A percentile compares a stretch with the other conserved stretches of the same genome.
Evolutionary conservation across 1,140 invertebrate genomes (phyloP).

Genomic region (Brachionus rotundiformis): DNA sequence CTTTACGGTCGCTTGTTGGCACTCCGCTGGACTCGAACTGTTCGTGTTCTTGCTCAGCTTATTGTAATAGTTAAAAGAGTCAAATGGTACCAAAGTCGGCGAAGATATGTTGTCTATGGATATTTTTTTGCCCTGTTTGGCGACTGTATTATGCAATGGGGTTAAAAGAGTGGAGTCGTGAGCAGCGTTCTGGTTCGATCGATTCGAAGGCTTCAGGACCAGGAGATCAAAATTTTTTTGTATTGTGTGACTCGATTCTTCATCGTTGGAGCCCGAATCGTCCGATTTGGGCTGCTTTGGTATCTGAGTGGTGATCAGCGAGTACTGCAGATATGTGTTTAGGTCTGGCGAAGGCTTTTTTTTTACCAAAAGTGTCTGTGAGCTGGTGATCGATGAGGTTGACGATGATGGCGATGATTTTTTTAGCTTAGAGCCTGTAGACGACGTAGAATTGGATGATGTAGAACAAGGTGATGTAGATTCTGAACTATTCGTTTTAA

Average conservation of each 20-base stretch:
- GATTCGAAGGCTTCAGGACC: neutral
- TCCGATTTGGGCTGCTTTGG: neutral
- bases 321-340: conserved; percentile 33
- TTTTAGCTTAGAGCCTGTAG: neutral
- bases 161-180: conserved; percentile 42
- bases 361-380: neutral
- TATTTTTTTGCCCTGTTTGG: neutral
- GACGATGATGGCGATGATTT: conserved; percentile 1
- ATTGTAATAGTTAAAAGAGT: conserved; percentile 26
- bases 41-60: conserved; percentile 6
- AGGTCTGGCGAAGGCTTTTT: neutral
- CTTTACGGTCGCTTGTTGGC: neutral
- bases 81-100: conserved; percentile 38
- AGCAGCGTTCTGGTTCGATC: neutral
- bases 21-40: neutral
- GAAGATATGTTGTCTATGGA: conserved; percentile 33
- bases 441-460: neutral
- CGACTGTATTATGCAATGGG: neutral
- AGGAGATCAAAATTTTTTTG: conserved; percentile 31
- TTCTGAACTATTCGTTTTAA: conserved; percentile 42
- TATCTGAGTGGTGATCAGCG: conserved; percentile 21
- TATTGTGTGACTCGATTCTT: neutral
- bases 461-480: conserved; percentile 31
- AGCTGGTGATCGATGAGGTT: neutral
- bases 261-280: neutral